Evolutionary conservation across 2,888 invertebrate species (phyloP).

Genomic region (Nomada goodeniana): DNA sequence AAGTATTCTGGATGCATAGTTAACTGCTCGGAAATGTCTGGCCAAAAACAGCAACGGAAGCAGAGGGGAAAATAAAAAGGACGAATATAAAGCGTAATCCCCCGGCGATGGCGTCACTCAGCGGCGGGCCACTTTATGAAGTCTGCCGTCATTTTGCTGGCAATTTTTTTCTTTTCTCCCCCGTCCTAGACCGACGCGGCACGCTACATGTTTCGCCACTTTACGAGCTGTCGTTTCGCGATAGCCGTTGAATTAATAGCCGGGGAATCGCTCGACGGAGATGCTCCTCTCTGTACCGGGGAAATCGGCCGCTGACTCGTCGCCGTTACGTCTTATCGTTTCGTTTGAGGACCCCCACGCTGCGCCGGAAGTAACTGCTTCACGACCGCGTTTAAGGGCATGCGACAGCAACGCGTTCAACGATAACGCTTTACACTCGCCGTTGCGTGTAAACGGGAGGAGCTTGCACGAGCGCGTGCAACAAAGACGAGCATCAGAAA

Average conservation of each 20-base stretch:
- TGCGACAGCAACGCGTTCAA: constrained; percentile 16
- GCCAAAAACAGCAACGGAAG: constrained; percentile 21
- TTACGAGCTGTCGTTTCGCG: constrained; percentile 19
- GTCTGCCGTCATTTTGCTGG: constrained; percentile 44
- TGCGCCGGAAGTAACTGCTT: constrained; percentile 35
- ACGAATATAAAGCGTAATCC: constrained; percentile 49
- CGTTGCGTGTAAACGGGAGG: background rate
- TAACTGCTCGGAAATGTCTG: constrained; percentile 21
- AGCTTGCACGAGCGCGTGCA: background rate
- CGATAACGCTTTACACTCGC: constrained; percentile 38
- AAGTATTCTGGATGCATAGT: constrained; percentile 18
- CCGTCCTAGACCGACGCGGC: background rate
- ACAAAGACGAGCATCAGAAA: constrained; percentile 26
- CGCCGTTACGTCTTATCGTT: constrained; percentile 52
- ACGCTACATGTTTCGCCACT: background rate
- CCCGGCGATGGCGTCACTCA: constrained; percentile 23
- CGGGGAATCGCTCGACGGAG: background rate
- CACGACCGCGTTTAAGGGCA: constrained; percentile 25
- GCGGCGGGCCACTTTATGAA: constrained; percentile 48
- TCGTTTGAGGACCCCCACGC: constrained; percentile 24
- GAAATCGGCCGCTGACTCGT: constrained; percentile 20
- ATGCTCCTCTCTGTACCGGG: background rate
- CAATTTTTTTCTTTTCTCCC: constrained; percentile 46
- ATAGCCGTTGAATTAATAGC: constrained; percentile 23
- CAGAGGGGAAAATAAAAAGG: constrained; percentile 43